Base-by-base conservation (phyloP, 2,888 invertebrate genomes). In the Willowsia nigromaculata region DNA sequence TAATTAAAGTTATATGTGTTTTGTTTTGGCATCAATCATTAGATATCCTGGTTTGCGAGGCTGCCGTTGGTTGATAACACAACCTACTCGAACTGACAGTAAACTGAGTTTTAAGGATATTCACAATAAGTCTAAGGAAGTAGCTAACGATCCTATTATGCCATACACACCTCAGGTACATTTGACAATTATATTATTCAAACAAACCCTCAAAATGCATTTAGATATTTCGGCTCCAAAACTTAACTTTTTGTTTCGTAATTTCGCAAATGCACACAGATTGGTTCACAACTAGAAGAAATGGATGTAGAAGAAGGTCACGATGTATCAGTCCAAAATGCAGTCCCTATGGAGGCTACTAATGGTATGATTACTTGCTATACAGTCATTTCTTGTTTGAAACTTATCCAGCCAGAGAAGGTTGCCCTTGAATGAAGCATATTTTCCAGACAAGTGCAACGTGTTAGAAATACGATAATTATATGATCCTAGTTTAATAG, bases 291-390 rank as follows among this genome's bases (percentile, higher is more conserved):
- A 74, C 87, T 90, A 30, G 92, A 92, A 81, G 92, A 91, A 71
- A 92, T 92, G 92, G 92, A 92, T 85, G 91, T 92, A 9, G 92
- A 92, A 88, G 92, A 92, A 91, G 89, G 81, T 30, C 90, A 90
- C 62, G 92, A 92, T 53, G 88, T 84, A 33, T 76, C 87, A 83
- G 88, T 59, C 25, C 91, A 81, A 37, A 90, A 82, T 68, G 68
- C 87, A n/a, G 87, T 88, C 56, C 90, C 90, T 30, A 89, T 85
- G 50, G 92, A 91, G 50, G 89, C 88, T 27, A 68, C 88, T 9
- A 90, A 81, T 68, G 90, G 91, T 92, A 71, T 7, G 43, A 11
- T 71, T 62, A 43, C 18, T 53, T n/a, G n/a, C n/a, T n/a, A n/a
- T n/a, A n/a, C n/a, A n/a, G n/a, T n/a, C n/a, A n/a, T n/a, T n/a